Evolutionary conservation across 2,888 invertebrate genomes (phyloP).

Genomic region (Luperina testacea): DNA sequence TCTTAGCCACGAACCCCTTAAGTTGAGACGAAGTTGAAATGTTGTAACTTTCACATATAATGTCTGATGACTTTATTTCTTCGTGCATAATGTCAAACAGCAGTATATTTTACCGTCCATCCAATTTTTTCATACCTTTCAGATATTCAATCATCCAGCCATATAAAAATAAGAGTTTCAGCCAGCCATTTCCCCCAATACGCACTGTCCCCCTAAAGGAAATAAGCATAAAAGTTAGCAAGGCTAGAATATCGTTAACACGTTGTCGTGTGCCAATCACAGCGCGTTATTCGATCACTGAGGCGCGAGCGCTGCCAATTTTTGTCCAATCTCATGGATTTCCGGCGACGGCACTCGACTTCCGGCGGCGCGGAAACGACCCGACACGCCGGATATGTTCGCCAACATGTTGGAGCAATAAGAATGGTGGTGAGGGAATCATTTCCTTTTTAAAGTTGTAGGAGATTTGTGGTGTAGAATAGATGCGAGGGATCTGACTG

Average conservation of each 20-base stretch:
- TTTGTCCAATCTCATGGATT: slow-evolving; percentile 87
- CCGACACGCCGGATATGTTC: slow-evolving; percentile 68
- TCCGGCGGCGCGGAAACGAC: slow-evolving; percentile 80
- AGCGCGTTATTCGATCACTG: slow-evolving; percentile 71
- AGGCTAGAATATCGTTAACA: slow-evolving; percentile 72
- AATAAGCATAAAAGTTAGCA: slow-evolving; percentile 42
- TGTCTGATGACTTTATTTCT: neutral
- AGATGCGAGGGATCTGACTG: neutral
- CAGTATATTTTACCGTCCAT: neutral
- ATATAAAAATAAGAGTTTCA: slow-evolving; percentile 10
- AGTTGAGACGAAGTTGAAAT: neutral
- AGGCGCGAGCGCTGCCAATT: slow-evolving; percentile 79
- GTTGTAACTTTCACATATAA: neutral
- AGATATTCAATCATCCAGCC: neutral
- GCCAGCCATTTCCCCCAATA: slow-evolving; percentile 28
- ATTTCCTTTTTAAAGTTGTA: slow-evolving; percentile 50
- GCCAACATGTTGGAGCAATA: slow-evolving; percentile 60
- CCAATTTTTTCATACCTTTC: neutral
- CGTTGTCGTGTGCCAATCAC: slow-evolving; percentile 70
- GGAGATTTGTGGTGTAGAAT: neutral
- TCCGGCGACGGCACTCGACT: slow-evolving; percentile 80
- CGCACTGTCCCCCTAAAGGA: slow-evolving; percentile 43
- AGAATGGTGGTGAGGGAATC: slow-evolving; percentile 35
- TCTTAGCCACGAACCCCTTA: neutral
- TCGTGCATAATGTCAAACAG: neutral